Conservation (phyloP, 53 echinoderm and acorn worm species). For the Actinopyga echinites region DNA sequence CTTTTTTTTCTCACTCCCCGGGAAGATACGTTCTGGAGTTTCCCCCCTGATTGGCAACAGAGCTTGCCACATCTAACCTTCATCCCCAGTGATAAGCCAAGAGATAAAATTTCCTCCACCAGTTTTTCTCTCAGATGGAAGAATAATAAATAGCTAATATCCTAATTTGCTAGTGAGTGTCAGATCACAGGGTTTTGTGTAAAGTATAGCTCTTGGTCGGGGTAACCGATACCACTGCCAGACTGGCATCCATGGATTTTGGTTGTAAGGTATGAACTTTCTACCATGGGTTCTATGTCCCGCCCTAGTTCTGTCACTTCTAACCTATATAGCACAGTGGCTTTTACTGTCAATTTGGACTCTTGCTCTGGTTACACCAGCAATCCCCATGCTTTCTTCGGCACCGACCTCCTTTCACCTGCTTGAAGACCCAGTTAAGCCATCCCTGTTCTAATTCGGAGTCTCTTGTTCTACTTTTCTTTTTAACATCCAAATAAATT, state of each 20-base stretch:
- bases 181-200: slow-evolving; percentile 34
- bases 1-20: no score
- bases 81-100: slow-evolving; percentile 22
- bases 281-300: slow-evolving; percentile 23
- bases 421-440: slow-evolving; percentile 38
- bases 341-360: slow-evolving; percentile 32
- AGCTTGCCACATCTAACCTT: not conserved
- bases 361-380: slow-evolving; percentile 32
- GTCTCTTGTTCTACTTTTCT: slow-evolving; percentile 27
- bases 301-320: slow-evolving; percentile 40
- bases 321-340: slow-evolving; percentile 29
- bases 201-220: slow-evolving; percentile 21
- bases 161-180: slow-evolving; percentile 31
- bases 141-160: slow-evolving; percentile 34
- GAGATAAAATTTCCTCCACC: not conserved
- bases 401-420: slow-evolving; percentile 37
- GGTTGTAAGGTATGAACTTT: slow-evolving; percentile 24
- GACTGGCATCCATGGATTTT: slow-evolving; percentile 32
- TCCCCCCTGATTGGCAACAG: no score
- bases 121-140: slow-evolving; percentile 12
- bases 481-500: slow-evolving; percentile 24
- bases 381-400: slow-evolving; percentile 33
- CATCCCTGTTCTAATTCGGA: slow-evolving; percentile 26
- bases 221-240: slow-evolving; percentile 25
- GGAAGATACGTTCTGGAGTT: no score